Conservation (phyloP, 2,888 invertebrate species). For the Agapetus fuscipes region DNA sequence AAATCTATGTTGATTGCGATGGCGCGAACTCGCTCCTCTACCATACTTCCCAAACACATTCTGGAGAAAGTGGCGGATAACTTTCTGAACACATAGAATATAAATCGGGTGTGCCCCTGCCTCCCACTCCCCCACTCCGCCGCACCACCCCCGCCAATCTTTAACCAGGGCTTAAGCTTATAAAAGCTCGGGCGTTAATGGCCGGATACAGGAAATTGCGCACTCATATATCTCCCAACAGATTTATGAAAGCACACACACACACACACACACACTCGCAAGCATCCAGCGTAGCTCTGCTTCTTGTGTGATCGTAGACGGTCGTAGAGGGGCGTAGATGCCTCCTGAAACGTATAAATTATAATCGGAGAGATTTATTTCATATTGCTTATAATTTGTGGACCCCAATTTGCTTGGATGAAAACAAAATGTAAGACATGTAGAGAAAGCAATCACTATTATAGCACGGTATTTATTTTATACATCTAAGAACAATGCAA, state of each 20-base stretch:
- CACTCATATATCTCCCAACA: slow-evolving; percentile 82
- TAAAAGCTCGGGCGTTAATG: slow-evolving; percentile 61
- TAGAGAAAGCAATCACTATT: no score
- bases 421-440: no score
- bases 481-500: no score
- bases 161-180: slow-evolving; percentile 42
- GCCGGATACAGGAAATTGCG: slow-evolving; percentile 87
- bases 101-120: slow-evolving; percentile 19
- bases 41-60: slow-evolving; percentile 1
- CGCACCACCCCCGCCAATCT: slow-evolving; percentile 19
- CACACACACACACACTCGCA: slow-evolving; percentile 46
- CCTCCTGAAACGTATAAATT: no score
- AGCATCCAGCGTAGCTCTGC: slow-evolving; percentile 9
- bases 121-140: no score
- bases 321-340: no score
- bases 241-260: slow-evolving; percentile 80
- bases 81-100: slow-evolving; percentile 22
- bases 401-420: no score
- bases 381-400: no score
- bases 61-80: slow-evolving; percentile 14
- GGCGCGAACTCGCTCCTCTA: neutral
- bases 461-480: no score
- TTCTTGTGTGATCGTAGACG: no score
- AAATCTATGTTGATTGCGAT: slow-evolving; percentile 5
- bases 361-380: no score